Evolutionary conservation across 2,888 invertebrate species (phyloP).

Genomic region (Agriotes lineatus): DNA sequence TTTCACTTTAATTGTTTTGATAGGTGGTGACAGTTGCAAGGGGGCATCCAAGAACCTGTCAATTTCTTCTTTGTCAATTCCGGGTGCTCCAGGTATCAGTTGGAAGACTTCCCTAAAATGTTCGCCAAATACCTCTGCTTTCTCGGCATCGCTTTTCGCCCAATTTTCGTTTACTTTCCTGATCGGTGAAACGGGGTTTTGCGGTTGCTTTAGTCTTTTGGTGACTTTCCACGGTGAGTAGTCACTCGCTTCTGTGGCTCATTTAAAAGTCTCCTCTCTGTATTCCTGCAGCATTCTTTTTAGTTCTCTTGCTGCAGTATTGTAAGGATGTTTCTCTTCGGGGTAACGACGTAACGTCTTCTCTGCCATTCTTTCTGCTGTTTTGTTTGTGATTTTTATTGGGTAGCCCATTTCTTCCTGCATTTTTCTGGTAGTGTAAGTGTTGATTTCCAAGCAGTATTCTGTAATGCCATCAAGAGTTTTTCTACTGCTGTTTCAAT

Average conservation of each 20-base stretch:
- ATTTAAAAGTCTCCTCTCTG: conserved; percentile 9
- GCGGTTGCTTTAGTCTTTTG: conserved; percentile 6
- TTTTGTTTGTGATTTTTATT: conserved; percentile 7
- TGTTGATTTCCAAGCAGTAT: neutral
- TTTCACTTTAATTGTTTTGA: conserved; percentile 6
- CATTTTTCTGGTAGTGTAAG: neutral
- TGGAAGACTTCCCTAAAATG: conserved; percentile 13
- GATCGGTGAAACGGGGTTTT: neutral
- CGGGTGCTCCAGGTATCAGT: conserved; percentile 8
- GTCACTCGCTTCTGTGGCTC: conserved; percentile 1
- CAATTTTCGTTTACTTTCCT: neutral
- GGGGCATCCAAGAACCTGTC: conserved; percentile 12
- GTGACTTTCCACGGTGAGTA: neutral
- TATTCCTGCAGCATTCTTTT: conserved; percentile 7
- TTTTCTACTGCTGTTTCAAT: conserved; percentile 16
- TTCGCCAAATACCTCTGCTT: neutral
- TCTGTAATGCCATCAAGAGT: neutral
- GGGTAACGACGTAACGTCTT: conserved; percentile 11
- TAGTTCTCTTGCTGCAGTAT: conserved; percentile 13
- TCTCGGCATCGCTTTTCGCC: conserved; percentile 1
- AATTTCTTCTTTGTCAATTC: conserved; percentile 17
- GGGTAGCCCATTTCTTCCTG: conserved; percentile 8
- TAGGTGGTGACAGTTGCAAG: conserved; percentile 5
- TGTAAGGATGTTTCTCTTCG: conserved; percentile 5
- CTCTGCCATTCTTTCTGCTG: conserved; percentile 6